Evolutionary conservation across 2,888 invertebrate genomes (phyloP).

Genomic region (Lycaena phlaeas): DNA sequence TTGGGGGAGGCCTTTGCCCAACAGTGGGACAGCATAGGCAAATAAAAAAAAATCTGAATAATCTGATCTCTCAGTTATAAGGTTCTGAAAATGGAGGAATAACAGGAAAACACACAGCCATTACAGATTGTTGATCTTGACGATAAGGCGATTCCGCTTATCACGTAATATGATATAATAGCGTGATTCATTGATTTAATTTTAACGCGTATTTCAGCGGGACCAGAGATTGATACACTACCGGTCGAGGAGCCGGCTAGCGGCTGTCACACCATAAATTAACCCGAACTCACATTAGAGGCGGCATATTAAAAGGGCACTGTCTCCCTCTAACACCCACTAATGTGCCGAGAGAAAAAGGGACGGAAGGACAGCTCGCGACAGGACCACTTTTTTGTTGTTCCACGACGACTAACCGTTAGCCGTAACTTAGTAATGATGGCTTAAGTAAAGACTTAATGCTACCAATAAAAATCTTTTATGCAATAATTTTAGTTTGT

Average conservation of each 20-base stretch:
- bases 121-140: too few relatives aligned
- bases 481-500: too few relatives aligned
- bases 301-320: conserved; percentile 46
- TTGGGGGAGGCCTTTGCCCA: too few relatives aligned
- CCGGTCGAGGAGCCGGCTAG: conserved; percentile 39
- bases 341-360: conserved; percentile 40
- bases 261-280: conserved; percentile 70
- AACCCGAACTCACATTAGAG: conserved; percentile 59
- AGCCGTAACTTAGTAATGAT: conserved; percentile 54
- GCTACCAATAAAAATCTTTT: conserved; percentile 8
- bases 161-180: too few relatives aligned
- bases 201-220: too few relatives aligned
- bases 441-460: conserved; percentile 22
- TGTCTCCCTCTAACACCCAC: conserved; percentile 39
- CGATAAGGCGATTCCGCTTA: too few relatives aligned
- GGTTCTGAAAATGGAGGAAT: too few relatives aligned
- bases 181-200: too few relatives aligned
- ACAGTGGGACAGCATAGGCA: too few relatives aligned
- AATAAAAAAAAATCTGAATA: too few relatives aligned
- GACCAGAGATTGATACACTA: conserved; percentile 56
- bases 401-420: conserved; percentile 55
- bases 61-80: too few relatives aligned
- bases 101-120: too few relatives aligned
- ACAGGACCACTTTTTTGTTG: conserved; percentile 62
- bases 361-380: conserved; percentile 40